Evolutionary conservation across 1,140 invertebrate species (phyloP), one percentile per base, ranked within the genome.

Genomic region (Drosophila paulistorum): DNA sequence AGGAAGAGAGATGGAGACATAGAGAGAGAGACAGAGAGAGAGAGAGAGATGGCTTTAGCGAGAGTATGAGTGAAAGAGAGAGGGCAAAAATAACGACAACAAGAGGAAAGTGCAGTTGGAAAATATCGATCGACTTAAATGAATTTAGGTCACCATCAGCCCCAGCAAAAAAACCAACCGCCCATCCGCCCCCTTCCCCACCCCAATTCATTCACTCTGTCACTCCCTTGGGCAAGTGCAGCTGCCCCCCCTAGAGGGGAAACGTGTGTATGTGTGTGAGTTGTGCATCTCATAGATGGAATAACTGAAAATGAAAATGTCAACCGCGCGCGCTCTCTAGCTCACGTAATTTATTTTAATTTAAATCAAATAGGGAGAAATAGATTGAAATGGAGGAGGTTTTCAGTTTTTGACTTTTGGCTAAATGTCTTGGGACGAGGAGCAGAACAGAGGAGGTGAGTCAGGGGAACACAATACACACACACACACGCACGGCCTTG

Each of bases 261-360:
- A 14, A 14, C 17, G 13, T 55, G 17, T 42, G 45, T 48, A 6
- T 30, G 30, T 30, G 30, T 30, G 45, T 17, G 61, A 6, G 41
- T 14, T 48, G 14, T 79, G 83, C 79, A 87, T 79, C 80, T 74
- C 65, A 66, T 37, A 68, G 79, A 77, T 73, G 80, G 65, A 78
- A 45, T 20, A 11, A 37, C 14, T 41, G 48, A 71, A 62, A 74
- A 65, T 77, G 65, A 83, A 84, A 83, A 89, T 89, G 80, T 80
- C 80, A 87, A 77, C 70, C 71, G 70, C 68, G 45, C 17, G 45
- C 45, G 45, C 72, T 39, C 37, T 65, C 55, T 73, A 79, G 45
- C 84, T 71, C 80, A 87, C 84, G 80, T 87, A 89, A 89, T 85
- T 84, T 87, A 89, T 86, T 89, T 87, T 89, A 87, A 87, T 87